Percentiles rank a stretch among this genome's conserved stretches.
phyloP scores from a whole-genome alignment of 2,113 vertebrate species.

The Ictalurus furcatus region DNA sequence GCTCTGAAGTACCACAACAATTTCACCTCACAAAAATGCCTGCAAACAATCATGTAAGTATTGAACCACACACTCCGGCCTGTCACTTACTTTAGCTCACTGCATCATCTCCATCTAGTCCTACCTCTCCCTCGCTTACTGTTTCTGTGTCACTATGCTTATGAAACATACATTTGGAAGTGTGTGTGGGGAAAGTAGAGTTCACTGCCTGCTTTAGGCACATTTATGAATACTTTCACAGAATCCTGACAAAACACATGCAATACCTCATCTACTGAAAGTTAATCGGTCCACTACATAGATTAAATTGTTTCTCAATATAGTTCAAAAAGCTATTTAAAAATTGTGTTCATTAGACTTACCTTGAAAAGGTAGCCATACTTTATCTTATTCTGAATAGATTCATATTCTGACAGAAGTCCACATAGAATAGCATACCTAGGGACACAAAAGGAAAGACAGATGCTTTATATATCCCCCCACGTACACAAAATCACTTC shows the following conservation, averaged over 20 bases:
- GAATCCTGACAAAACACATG: neutral
- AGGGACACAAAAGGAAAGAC: conserved; percentile 47
- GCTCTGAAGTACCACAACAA: conserved; percentile 67
- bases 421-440: conserved; percentile 97
- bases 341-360: conserved; percentile 46
- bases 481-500: neutral
- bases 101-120: conserved; percentile 22
- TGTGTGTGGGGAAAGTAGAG: neutral
- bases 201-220: neutral
- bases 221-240: neutral
- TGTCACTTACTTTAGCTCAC: conserved; percentile 22
- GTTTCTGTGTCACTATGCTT: conserved; percentile 50
- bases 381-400: conserved; percentile 93
- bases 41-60: conserved; percentile 56
- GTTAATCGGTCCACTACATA: neutral
- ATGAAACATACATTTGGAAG: conserved; percentile 51
- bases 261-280: neutral
- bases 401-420: conserved; percentile 89
- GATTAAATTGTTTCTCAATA: neutral
- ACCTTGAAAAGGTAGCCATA: conserved; percentile 95
- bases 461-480: neutral
- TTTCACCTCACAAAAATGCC: conserved; percentile 59
- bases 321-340: neutral
- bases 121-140: conserved; percentile 3
- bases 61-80: conserved; percentile 38